Evolutionary conservation across 2,888 invertebrate species (phyloP).

Genomic region (Thymelicus lineola): DNA sequence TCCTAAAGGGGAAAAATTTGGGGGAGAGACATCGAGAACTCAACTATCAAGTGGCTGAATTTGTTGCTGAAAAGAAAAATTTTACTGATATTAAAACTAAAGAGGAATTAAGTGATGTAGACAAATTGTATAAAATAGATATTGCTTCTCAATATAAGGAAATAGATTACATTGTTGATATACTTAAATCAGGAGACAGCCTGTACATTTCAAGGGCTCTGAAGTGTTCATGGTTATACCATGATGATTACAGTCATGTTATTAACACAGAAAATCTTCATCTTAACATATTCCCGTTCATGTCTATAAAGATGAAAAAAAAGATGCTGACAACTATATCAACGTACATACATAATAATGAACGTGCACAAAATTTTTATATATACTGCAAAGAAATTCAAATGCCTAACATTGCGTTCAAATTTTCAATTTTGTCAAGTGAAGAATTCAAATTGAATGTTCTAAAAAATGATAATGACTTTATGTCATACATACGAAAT

Average conservation of each 20-base stretch:
- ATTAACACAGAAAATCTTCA: constrained; percentile 61
- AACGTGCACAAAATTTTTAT: constrained; percentile 54
- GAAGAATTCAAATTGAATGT: constrained; percentile 56
- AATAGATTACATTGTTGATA: constrained; percentile 59
- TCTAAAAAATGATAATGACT: constrained; percentile 43
- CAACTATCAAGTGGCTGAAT: constrained; percentile 24
- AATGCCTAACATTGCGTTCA: constrained; percentile 51
- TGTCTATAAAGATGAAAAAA: constrained; percentile 66
- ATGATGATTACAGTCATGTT: constrained; percentile 51
- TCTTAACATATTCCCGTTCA: constrained; percentile 59
- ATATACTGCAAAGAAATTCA: constrained; percentile 55
- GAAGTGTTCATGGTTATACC: constrained; percentile 61
- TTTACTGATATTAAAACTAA: constrained; percentile 52
- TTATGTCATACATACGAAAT: constrained; percentile 1
- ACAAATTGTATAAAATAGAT: constrained; percentile 66
- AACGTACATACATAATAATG: constrained; percentile 50
- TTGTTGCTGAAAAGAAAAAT: constrained; percentile 17
- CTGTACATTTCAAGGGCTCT: constrained; percentile 62
- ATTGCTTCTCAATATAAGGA: constrained; percentile 62
- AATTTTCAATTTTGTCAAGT: constrained; percentile 59
- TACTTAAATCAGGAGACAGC: constrained; percentile 62
- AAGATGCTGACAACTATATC: constrained; percentile 58
- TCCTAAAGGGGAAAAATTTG: constrained; percentile 23
- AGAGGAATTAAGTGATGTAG: constrained; percentile 56
- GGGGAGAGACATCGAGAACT: constrained; percentile 29